Evolutionary conservation across 2,113 vertebrate genomes (phyloP), one percentile per base, ranked within the genome.

Genomic region (Tragelaphus strepsiceros): DNA sequence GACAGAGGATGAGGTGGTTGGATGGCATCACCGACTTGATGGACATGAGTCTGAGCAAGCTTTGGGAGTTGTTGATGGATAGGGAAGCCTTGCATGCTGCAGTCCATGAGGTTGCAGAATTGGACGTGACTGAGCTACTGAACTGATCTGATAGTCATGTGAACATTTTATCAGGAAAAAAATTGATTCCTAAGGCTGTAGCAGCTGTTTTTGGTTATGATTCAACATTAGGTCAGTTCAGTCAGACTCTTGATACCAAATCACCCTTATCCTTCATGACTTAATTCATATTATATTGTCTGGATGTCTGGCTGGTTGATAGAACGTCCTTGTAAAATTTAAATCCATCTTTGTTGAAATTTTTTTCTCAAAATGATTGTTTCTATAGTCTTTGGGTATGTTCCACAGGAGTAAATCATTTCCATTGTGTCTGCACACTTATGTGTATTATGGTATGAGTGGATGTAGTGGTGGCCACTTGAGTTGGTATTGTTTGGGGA

Each of bases 91-190:
- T 5, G 19, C 67, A 39, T 39, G 19, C 19, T 71, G n/a, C 67
- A 71, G 64, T 71, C 64, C 64, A 71, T 71, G 21, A 19, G 5
- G 19, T 22, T 22, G n/a, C 67, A 39, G 67, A 22, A 19, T 39
- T 3, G 0, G n/a, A 39, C 19, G 12, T 71, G n/a, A 71, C n/a
- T 35, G 64, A 71, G 67, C 67, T 1, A 71, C 67, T 71, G n/a
- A 71, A 67, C 32, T 67, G 62, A 67, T 39, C 10, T 39, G n/a
- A 71, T 26, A 2, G 71, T 77, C 71, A 74, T 43, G 12, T 77
- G 71, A 77, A 77, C 71, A 43, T 77, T 14, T 78, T 84, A 80
- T 80, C 88, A 81, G 51, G n/a, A 21, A 59, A 62, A 94, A 89
- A 78, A 54, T 9, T 43, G 74, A 88, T 88, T 54, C 53, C 32